Percentiles rank a stretch among this genome's conserved stretches.
These are phyloP conservation scores for Volucella bombylans DNA, from an alignment of 2,888 invertebrate genomes.

Conservation along the genomic window DNA sequence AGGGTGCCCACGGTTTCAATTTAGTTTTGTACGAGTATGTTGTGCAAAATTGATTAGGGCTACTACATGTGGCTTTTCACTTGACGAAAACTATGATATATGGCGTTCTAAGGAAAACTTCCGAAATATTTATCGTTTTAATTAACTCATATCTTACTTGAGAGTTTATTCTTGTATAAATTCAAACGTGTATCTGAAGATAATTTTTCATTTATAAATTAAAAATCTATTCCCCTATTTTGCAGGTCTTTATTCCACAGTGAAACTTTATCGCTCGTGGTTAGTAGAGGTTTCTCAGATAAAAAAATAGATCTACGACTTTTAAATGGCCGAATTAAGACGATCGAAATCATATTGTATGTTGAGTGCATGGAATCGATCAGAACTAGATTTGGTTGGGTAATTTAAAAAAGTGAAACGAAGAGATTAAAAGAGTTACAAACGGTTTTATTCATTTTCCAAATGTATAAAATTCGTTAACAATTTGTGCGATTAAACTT, in stretches of 20 bases:
- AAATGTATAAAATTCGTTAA: no score
- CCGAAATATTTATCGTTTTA: no score
- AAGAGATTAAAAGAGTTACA: background rate
- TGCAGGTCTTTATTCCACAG: background rate
- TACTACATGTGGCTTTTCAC: no score
- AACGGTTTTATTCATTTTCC: no score
- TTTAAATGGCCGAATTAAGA: conserved; percentile 23
- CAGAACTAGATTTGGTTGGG: conserved; percentile 18
- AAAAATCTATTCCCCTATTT: background rate
- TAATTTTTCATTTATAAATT: conserved; percentile 24
- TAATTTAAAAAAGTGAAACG: conserved; percentile 12
- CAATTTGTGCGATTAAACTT: no score
- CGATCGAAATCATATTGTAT: conserved; percentile 30
- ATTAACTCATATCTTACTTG: no score
- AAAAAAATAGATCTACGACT: background rate
- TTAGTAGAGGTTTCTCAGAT: conserved; percentile 7
- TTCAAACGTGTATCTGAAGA: background rate
- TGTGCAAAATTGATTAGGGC: no score
- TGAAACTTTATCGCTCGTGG: conserved; percentile 6
- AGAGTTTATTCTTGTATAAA: background rate
- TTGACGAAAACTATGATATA: no score
- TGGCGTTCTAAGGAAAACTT: no score
- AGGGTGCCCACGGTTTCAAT: no score
- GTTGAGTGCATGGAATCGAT: conserved; percentile 23
- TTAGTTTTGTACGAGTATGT: no score